Evolutionary conservation across 2,888 invertebrate species (phyloP).

Genomic region (Macrophya alboannulata): DNA sequence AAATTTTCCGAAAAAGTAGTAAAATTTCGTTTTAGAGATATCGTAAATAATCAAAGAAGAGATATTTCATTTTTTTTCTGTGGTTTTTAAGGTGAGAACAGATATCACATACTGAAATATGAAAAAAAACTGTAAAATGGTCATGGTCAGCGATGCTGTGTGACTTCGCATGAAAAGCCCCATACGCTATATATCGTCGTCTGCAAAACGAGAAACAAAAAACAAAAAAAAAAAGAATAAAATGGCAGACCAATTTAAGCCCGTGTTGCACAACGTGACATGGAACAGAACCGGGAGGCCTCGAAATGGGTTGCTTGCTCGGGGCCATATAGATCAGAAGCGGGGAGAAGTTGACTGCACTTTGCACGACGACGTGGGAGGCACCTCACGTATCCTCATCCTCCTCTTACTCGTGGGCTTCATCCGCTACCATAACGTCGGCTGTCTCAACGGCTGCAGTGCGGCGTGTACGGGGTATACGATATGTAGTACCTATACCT

Average conservation of each 20-base stretch:
- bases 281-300: background rate
- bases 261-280: background rate
- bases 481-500: background rate
- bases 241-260: background rate
- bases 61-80: no score
- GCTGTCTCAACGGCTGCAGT: conserved; percentile 52
- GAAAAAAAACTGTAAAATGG: no score
- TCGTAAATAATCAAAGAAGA: no score
- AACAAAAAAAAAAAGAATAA: background rate
- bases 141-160: no score
- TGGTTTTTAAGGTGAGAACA: no score
- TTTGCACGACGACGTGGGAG: conserved; percentile 35
- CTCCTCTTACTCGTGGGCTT: conserved; percentile 23
- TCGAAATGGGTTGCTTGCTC: background rate
- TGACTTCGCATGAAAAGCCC: no score
- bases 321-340: conserved; percentile 39
- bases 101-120: no score
- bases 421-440: conserved; percentile 7
- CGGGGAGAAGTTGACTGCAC: conserved; percentile 30
- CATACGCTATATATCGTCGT: no score
- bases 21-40: no score
- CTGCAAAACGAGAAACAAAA: no score
- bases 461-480: background rate
- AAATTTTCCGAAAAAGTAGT: no score
- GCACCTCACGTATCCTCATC: conserved; percentile 41